Percentiles rank a stretch among this genome's conserved stretches.
These are phyloP conservation scores for Drosophila trichaetosa DNA, from an alignment of 2,888 invertebrate genomes.

Conservation along the genomic window DNA sequence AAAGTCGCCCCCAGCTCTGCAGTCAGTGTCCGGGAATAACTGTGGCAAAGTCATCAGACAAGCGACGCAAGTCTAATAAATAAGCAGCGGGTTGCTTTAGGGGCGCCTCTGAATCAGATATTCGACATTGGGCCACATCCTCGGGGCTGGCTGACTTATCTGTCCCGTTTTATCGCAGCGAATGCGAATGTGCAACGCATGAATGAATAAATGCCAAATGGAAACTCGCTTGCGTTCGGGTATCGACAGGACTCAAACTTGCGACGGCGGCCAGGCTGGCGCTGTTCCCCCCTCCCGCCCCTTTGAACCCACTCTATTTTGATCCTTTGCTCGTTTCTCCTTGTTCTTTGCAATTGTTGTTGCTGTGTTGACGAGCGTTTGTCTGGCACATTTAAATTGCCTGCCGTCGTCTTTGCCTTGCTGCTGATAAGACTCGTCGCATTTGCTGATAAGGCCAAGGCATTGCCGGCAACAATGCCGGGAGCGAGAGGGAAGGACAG, in stretches of 20 bases:
- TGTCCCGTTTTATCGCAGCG: constrained; percentile 58
- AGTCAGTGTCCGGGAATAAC: not conserved
- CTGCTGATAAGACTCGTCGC: constrained; percentile 55
- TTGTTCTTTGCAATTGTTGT: constrained; percentile 19
- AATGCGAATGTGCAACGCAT: constrained; percentile 73
- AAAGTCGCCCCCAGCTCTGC: constrained; percentile 4
- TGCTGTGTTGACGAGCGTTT: constrained; percentile 40
- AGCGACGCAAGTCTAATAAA: constrained; percentile 43
- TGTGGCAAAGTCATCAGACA: constrained; percentile 23
- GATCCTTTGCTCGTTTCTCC: constrained; percentile 7
- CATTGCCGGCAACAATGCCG: constrained; percentile 31
- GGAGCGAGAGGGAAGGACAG: constrained; percentile 11
- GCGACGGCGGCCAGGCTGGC: constrained; percentile 21
- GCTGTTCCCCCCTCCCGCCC: constrained; percentile 18
- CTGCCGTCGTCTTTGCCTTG: constrained; percentile 42
- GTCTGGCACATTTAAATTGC: constrained; percentile 68
- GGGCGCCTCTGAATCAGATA: constrained; percentile 59
- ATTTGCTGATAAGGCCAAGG: constrained; percentile 55
- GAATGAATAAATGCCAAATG: constrained; percentile 71
- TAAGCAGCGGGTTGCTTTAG: constrained; percentile 43
- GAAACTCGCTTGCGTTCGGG: constrained; percentile 32
- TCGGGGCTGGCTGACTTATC: constrained; percentile 59
- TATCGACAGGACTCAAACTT: constrained; percentile 54
- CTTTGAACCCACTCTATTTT: not conserved
- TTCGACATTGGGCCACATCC: constrained; percentile 62